These are phyloP conservation scores for Propithecus perrieri DNA, from an alignment of 2,797 vertebrate genomes.

Conservation along the genomic window DNA sequence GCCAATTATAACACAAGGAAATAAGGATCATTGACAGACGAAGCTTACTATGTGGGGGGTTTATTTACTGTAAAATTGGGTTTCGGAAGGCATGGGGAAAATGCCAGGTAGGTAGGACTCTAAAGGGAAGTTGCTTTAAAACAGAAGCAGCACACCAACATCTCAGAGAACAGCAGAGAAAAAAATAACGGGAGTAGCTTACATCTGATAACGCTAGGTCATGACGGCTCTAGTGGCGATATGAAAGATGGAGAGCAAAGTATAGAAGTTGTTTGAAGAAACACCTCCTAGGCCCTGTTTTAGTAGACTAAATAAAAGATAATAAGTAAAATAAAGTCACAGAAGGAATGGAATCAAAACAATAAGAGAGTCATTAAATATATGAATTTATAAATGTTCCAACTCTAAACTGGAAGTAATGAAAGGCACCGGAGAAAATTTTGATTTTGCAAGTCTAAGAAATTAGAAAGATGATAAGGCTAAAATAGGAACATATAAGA, in stretches of 20 bases:
- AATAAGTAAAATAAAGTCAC: neutral
- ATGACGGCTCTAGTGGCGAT: too few species aligned
- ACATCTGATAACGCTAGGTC: neutral
- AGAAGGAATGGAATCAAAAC: neutral
- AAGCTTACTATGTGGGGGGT: neutral
- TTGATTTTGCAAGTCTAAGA: neutral
- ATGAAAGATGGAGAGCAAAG: neutral
- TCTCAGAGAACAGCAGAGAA: neutral
- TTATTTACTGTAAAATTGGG: neutral
- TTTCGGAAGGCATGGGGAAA: neutral
- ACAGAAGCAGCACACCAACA: neutral
- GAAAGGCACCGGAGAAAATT: neutral
- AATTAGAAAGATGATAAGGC: neutral
- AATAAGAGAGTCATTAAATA: neutral
- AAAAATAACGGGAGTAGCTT: neutral
- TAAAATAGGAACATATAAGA: neutral
- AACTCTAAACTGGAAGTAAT: neutral
- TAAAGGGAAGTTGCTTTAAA: neutral
- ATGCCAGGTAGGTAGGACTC: neutral
- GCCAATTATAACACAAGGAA: neutral
- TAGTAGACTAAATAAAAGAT: neutral
- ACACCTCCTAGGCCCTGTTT: neutral
- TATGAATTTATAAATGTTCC: neutral
- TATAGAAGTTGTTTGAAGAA: neutral
- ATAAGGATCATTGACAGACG: neutral